Conservation (phyloP, 2,797 vertebrate genomes). For the Crenuchus spilurus region DNA sequence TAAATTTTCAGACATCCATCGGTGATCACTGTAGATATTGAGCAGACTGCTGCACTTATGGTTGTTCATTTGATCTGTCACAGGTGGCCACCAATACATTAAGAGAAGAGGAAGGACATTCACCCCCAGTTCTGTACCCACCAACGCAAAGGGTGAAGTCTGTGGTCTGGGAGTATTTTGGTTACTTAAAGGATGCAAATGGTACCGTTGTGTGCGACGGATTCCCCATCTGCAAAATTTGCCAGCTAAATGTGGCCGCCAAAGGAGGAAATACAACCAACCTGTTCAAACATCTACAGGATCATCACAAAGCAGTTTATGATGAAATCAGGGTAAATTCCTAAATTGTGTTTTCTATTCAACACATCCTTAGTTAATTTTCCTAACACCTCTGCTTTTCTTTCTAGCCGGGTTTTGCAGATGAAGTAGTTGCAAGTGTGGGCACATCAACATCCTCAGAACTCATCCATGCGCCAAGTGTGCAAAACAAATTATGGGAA, state of each 20-base stretch:
- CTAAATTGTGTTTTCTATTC: not conserved
- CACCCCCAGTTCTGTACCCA: conserved; percentile 36
- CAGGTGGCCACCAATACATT: conserved; percentile 29
- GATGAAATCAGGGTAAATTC: conserved; percentile 28
- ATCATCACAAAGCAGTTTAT: conserved; percentile 41
- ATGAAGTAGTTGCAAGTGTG: not conserved
- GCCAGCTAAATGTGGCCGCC: conserved; percentile 48
- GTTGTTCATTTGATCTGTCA: not conserved
- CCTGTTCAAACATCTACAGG: conserved; percentile 51
- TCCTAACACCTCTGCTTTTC: too few species aligned
- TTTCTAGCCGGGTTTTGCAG: not conserved
- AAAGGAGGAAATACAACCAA: conserved; percentile 52
- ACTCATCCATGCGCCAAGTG: not conserved
- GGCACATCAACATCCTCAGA: not conserved
- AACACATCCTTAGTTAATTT: too few species aligned
- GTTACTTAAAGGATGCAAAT: conserved; percentile 48
- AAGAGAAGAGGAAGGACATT: conserved; percentile 6
- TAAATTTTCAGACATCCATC: not conserved
- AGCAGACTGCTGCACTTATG: not conserved
- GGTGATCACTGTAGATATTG: too few species aligned
- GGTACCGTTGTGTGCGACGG: conserved; percentile 46
- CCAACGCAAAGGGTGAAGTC: conserved; percentile 49
- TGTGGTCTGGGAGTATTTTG: conserved; percentile 49
- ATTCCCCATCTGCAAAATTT: conserved; percentile 49
- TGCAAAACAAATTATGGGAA: conserved; percentile 10